Evolutionary conservation across 1,140 invertebrate genomes (phyloP), one percentile per base, ranked within the genome.

Genomic region (Calosoma granatense): DNA sequence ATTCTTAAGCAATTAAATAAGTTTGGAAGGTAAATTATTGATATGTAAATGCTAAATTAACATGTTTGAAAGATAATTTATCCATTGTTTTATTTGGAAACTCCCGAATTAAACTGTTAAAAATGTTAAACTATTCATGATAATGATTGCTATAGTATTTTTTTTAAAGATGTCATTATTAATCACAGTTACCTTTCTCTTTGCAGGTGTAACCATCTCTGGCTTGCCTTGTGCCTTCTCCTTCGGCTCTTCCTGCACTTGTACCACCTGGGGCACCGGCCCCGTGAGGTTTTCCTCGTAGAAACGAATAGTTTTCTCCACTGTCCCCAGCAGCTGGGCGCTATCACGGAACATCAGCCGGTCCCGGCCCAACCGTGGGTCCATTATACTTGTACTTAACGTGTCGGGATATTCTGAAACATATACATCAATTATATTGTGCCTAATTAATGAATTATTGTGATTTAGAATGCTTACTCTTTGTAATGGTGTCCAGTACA

Each of bases 291-390:
- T 51, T 65, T 66, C 20, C 59, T 60, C 70, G 1, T 71, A 60
- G 15, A 70, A 68, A 54, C 66, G 68, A 20, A 72, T 55, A 1
- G 69, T 72, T 54, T 72, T 71, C 56, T 72, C 70, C 3, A 72
- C 69, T 4, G 66, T 70, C 6, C 69, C 70, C 1, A 72, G 65
- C 22, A 72, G 54, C 54, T 67, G 66, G 26, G 70, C 67, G 54
- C 66, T 69, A 57, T 63, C 66, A 19, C 57, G 55, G 39, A 70
- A 70, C 22, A 47, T 12, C 3, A 17, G 41, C 17, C 41, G 41
- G 4, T 47, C 60, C n/a, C 17, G 57, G 39, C 22, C 57, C 52
- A 17, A 61, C 20, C 20, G 53, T 20, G 54, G 36, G 30, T 56
- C 54, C 9, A 47, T 3, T 14, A 39, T 19, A 41, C 3, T 56